Evolutionary conservation across 2,113 vertebrate species (phyloP), one percentile per base, ranked within the genome.

Genomic region (Notarius lentiginosus): DNA sequence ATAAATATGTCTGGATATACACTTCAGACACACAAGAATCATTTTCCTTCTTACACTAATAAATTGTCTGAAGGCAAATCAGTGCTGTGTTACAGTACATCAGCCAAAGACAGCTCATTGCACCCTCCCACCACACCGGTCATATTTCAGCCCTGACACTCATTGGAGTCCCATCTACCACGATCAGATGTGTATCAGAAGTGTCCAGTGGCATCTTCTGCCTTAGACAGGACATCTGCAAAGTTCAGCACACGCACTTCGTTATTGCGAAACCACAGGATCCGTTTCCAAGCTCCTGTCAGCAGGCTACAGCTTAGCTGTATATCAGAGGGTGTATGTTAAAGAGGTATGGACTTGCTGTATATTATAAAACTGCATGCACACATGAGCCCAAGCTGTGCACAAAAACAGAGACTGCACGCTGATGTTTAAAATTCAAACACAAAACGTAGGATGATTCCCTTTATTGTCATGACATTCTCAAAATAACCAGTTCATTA

Each of bases 141-240:
- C 53, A 75, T 34, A 73, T 75, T 84, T 75, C 68, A 75, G 15
- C 27, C 12, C 27, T 7, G 79, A 84, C 80, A 81, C 41, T 53
- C 77, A 70, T 24, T 61, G 8, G 18, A 61, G 18, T 22, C 18
- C 41, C 41, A 58, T 58, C 80, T 68, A 60, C 53, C 66, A n/a
- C 60, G 56, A 88, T 79, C 27, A 27, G 15, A 79, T 89, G 73
- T 90, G 89, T 89, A 89, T 88, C 30, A 56, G 27, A 17, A 61
- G 84, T 49, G 24, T 80, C 68, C 7, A n/a, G 58, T 90, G 65
- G 89, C 88, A 82, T 87, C 47, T 83, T 34, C 27, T 1, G 88
- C 20, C 87, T 93, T 91, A 83, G 9, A 68, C 85, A 92, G 27
- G 22, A 51, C 18, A 41, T 7, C 5, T n/a, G n/a, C n/a, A 83